Evolutionary conservation across 2,888 invertebrate genomes (phyloP), one percentile per base, ranked within the genome.

Genomic region (Epicampocera succincta): DNA sequence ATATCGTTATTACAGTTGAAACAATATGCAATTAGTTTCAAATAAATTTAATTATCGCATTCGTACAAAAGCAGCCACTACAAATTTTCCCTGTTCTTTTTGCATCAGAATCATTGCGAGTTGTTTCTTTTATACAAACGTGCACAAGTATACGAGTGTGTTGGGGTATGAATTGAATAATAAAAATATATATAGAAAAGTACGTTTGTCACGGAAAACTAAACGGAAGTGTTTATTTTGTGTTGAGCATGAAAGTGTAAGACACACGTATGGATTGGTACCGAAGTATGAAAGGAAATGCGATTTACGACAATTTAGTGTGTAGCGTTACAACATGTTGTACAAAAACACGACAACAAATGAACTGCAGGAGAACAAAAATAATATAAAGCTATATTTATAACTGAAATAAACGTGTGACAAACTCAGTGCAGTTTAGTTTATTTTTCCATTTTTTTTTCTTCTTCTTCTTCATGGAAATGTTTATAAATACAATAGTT

Each of bases 231-330:
- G 74, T 78, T 82, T 82, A 78, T 82, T 44, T 74, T 75, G 78
- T 82, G 74, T 68, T 75, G 74, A 78, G 71, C 71, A 73, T 66
- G 66, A 58, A 60, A 60, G 38, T 44, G 72, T 56, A 72, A 54
- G 54, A 56, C 58, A 69, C 38, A 69, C 63, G 69, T 54, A 44
- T 68, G 52, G 66, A 42, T 81, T 73, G 63, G 73, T 46, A 72
- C 38, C 44, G 15, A 65, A 61, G 52, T 77, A 73, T 60, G 66
- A 82, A 78, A 82, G 82, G 82, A 82, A 82, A 82, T 82, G 48
- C 82, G 78, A 82, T 82, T 82, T 82, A 78, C 82, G 74, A 78
- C 74, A 82, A 82, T 82, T 82, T 78, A 78, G 58, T 75, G 77
- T 74, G 73, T 78, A 66, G 82, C 66, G 78, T 82, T 78, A 82